Percentiles rank a stretch among this genome's conserved stretches.
These are phyloP conservation scores for Halocynthia roretzi DNA, from an alignment of 23 tunicate genomes.

Conservation along the genomic window DNA sequence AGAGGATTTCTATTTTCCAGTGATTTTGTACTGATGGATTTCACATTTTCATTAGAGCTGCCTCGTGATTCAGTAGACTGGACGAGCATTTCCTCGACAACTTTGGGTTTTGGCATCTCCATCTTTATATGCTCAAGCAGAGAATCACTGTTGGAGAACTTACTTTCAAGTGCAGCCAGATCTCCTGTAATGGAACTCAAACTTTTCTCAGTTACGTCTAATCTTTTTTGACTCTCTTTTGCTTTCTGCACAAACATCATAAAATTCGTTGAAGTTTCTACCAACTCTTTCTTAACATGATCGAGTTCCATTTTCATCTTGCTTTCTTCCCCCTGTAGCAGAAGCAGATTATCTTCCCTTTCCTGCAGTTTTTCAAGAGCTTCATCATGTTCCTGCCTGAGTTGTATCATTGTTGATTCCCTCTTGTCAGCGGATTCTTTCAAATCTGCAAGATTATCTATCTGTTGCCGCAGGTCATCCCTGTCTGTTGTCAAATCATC, in stretches of 20 bases:
- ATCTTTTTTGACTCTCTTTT: constrained; percentile 2
- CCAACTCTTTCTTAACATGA: not conserved
- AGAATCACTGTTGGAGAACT: not conserved
- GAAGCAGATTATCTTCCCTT: not conserved
- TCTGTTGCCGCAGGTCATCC: not conserved
- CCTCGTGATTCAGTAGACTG: not conserved
- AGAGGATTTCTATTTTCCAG: constrained; percentile 25
- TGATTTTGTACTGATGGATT: not conserved
- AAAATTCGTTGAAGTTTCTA: not conserved
- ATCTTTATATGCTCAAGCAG: not conserved
- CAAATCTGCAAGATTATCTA: constrained; percentile 33
- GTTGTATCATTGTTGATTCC: constrained; percentile 19
- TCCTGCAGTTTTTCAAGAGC: not conserved
- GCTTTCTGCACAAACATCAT: constrained; percentile 2
- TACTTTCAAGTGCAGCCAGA: constrained; percentile 10
- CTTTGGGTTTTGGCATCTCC: constrained; percentile 10
- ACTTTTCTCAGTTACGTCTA: constrained; percentile 14
- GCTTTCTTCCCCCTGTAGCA: constrained; percentile 9
- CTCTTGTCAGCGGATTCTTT: constrained; percentile 30
- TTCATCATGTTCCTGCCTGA: constrained; percentile 19
- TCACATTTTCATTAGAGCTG: not conserved
- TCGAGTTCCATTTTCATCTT: not conserved
- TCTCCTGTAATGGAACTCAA: constrained; percentile 18
- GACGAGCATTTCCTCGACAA: constrained; percentile 9
- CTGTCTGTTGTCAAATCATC: not conserved